Conservation (phyloP, 2,113 vertebrate species). For the Chloropsis hardwickii region DNA sequence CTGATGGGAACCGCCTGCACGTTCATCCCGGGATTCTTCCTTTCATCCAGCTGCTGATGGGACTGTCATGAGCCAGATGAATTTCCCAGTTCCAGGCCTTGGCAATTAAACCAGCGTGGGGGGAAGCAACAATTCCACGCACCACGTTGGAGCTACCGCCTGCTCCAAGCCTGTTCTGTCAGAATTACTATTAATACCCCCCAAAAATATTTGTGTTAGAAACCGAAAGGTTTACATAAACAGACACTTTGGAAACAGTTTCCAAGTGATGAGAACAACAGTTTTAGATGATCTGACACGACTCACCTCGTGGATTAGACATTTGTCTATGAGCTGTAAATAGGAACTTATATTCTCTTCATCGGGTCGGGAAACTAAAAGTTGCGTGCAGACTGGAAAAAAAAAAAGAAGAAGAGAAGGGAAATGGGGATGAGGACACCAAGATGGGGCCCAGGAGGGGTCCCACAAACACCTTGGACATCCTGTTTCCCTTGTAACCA, state of each 20-base stretch:
- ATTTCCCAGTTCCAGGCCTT: not conserved
- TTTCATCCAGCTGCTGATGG: not conserved
- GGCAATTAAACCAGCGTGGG: not conserved
- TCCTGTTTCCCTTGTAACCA: not conserved
- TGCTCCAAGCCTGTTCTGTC: not conserved
- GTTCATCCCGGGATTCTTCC: not conserved
- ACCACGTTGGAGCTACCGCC: not conserved
- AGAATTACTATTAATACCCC: slow-evolving; percentile 31
- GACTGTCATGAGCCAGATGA: not conserved
- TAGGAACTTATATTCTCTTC: slow-evolving; percentile 99
- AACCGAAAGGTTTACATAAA: slow-evolving; percentile 25
- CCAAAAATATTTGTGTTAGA: slow-evolving; percentile 47
- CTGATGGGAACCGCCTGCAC: not conserved
- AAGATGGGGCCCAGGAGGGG: not conserved
- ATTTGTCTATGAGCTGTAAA: slow-evolving; percentile 98
- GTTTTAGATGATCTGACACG: not conserved
- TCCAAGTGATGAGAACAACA: slow-evolving; percentile 37
- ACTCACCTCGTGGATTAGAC: slow-evolving; percentile 94
- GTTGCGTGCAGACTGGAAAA: slow-evolving; percentile 91
- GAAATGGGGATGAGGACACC: not conserved
- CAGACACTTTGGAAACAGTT: slow-evolving; percentile 40
- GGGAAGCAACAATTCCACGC: not conserved
- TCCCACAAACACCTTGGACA: not conserved
- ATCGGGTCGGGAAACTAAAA: slow-evolving; percentile 93
- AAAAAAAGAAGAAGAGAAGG: not conserved